These are phyloP conservation scores for Choristoneura rosaceana DNA, from an alignment of 2,888 invertebrate genomes.

Conservation along the genomic window DNA sequence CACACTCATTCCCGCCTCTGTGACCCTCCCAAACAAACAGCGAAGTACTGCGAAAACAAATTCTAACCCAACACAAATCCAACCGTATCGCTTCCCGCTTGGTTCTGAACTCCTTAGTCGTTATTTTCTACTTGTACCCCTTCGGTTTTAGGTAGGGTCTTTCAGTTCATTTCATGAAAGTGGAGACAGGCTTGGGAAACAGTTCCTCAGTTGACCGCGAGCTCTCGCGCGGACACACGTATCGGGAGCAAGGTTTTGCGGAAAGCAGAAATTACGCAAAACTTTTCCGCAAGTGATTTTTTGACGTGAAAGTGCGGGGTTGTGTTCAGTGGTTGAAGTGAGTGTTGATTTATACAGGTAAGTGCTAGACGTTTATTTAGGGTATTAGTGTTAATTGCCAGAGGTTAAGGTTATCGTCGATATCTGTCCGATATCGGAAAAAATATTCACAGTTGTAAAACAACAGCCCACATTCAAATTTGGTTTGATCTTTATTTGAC, in stretches of 20 bases:
- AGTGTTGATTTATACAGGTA: conserved; percentile 41
- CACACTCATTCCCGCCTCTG: conserved; percentile 85
- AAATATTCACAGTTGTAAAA: too few species aligned
- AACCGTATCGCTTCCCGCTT: conserved; percentile 14
- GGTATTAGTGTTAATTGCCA: background rate
- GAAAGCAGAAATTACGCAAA: conserved; percentile 60
- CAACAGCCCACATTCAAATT: too few species aligned
- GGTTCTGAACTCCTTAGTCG: conserved; percentile 43
- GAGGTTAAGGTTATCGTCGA: too few species aligned
- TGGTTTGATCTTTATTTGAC: too few species aligned
- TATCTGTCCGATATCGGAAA: too few species aligned
- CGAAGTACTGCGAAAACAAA: conserved; percentile 81
- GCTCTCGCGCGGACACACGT: conserved; percentile 72
- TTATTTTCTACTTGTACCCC: conserved; percentile 53
- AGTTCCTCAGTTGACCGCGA: conserved; percentile 81
- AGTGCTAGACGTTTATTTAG: conserved; percentile 9
- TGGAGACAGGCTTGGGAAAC: conserved; percentile 70
- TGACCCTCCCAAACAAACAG: conserved; percentile 85
- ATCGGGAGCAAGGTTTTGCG: conserved; percentile 48
- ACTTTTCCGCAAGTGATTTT: conserved; percentile 60
- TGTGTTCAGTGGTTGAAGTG: conserved; percentile 42
- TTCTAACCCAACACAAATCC: conserved; percentile 47
- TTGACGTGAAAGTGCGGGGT: conserved; percentile 40
- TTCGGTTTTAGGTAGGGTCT: conserved; percentile 54
- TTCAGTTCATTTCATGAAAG: conserved; percentile 84